A percentile compares a stretch with the other conserved stretches of the same genome.
Conservation (phyloP, 2,888 invertebrate genomes). For the Gymnoscelis rufifasciata region DNA sequence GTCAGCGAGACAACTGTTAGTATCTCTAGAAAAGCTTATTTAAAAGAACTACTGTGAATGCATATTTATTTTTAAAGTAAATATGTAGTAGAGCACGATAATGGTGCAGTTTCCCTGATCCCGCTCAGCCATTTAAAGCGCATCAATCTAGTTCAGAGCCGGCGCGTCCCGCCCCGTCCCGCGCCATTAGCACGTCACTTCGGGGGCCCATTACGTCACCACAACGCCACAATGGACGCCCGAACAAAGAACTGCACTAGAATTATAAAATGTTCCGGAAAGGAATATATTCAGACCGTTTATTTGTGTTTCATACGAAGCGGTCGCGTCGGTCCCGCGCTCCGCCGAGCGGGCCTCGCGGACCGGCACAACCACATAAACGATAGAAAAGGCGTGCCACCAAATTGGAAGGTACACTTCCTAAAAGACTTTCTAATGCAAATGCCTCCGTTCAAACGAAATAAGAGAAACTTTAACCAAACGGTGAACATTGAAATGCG, state of each 20-base stretch:
- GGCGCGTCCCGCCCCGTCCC: neutral
- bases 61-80: too few relatives aligned
- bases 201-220: slow-evolving; percentile 19
- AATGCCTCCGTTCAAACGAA: slow-evolving; percentile 11
- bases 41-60: too few relatives aligned
- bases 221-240: slow-evolving; percentile 19
- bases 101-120: too few relatives aligned
- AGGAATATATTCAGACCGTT: neutral
- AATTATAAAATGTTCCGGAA: neutral
- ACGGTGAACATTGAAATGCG: slow-evolving; percentile 17
- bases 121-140: neutral
- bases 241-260: slow-evolving; percentile 16
- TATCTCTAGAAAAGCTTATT: too few relatives aligned
- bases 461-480: slow-evolving; percentile 19
- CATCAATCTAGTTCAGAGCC: neutral
- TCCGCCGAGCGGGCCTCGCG: too few relatives aligned
- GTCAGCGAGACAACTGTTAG: too few relatives aligned
- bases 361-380: neutral
- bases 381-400: neutral
- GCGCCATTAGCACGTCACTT: slow-evolving; percentile 12
- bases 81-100: too few relatives aligned
- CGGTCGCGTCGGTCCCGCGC: too few relatives aligned
- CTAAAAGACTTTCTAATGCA: slow-evolving; percentile 13
- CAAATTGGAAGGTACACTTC: slow-evolving; percentile 3
- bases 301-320: neutral